phyloP scores from a whole-genome alignment of 1,140 invertebrate genomes.

The Zaprionus kolodkinae region DNA sequence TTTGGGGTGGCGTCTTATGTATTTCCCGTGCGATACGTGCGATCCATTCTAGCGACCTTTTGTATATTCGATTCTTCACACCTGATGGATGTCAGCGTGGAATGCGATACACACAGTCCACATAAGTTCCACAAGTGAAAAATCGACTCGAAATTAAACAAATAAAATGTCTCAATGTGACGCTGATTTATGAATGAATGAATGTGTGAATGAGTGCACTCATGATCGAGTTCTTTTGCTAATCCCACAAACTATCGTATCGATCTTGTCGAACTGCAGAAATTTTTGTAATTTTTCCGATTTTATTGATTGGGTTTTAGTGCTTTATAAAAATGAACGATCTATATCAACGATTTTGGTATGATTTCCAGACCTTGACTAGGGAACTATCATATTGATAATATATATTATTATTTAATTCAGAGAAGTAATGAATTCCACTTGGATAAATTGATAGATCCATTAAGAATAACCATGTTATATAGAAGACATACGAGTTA shows the following conservation, averaged over 20 bases:
- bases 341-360: not conserved
- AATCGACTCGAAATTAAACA: slow-evolving; percentile 59
- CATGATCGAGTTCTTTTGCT: slow-evolving; percentile 2
- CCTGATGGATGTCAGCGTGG: slow-evolving; percentile 67
- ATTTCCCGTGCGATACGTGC: not conserved
- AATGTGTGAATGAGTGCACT: slow-evolving; percentile 12
- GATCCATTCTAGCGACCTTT: slow-evolving; percentile 13
- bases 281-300: not conserved
- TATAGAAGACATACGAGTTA: not conserved
- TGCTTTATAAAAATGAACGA: too few relatives aligned
- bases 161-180: slow-evolving; percentile 70
- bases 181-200: slow-evolving; percentile 64
- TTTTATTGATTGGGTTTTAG: not conserved
- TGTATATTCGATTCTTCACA: slow-evolving; percentile 23
- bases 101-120: slow-evolving; percentile 13
- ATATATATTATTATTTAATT: not conserved
- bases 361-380: too few relatives aligned
- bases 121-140: slow-evolving; percentile 44
- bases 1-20: slow-evolving; percentile 3
- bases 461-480: not conserved
- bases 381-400: too few relatives aligned
- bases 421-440: too few relatives aligned
- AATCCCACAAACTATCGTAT: slow-evolving; percentile 6
- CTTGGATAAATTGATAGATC: not conserved
- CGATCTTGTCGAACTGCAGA: not conserved